Conservation (phyloP, 2,797 vertebrate genomes). For the Chromis chromis region DNA sequence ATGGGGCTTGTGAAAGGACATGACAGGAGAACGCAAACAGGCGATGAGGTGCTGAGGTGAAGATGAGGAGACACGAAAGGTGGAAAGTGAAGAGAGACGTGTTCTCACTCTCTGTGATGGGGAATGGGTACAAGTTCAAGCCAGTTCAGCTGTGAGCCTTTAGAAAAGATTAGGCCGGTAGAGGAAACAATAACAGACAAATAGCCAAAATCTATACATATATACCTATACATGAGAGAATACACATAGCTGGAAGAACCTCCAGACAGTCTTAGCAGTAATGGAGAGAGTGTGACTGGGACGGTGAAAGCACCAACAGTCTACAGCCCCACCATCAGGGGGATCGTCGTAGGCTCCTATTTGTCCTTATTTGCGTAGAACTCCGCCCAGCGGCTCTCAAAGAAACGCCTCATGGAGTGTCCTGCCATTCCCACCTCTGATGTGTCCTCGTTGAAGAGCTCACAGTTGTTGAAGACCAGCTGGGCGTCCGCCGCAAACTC, state of each 20-base stretch:
- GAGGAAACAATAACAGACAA: constrained; percentile 78
- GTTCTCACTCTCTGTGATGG: constrained; percentile 40
- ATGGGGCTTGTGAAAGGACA: constrained; percentile 47
- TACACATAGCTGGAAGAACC: constrained; percentile 70
- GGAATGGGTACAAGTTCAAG: constrained; percentile 68
- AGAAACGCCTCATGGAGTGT: constrained; percentile 92
- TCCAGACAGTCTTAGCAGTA: constrained; percentile 81
- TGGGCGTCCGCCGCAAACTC: constrained; percentile 93
- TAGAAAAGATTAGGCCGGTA: constrained; percentile 62
- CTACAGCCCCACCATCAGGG: constrained; percentile 60
- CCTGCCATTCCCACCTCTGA: constrained; percentile 93
- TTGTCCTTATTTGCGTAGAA: constrained; percentile 92
- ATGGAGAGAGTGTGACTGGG: constrained; percentile 62
- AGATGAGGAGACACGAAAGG: constrained; percentile 43
- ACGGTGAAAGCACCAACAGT: constrained; percentile 72
- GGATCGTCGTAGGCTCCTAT: constrained; percentile 66
- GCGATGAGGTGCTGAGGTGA: constrained; percentile 53
- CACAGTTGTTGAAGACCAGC: constrained; percentile 95
- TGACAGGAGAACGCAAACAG: constrained; percentile 53
- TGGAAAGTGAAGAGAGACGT: constrained; percentile 28
- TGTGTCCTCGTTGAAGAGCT: constrained; percentile 95
- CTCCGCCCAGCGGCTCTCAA: constrained; percentile 95
- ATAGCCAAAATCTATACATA: constrained; percentile 86
- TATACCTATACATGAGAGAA: constrained; percentile 82
- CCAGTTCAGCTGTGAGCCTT: constrained; percentile 62